Percentiles rank a stretch among this genome's conserved stretches.
Conservation (phyloP, 1,140 invertebrate genomes). For the Musca vetustissima region DNA sequence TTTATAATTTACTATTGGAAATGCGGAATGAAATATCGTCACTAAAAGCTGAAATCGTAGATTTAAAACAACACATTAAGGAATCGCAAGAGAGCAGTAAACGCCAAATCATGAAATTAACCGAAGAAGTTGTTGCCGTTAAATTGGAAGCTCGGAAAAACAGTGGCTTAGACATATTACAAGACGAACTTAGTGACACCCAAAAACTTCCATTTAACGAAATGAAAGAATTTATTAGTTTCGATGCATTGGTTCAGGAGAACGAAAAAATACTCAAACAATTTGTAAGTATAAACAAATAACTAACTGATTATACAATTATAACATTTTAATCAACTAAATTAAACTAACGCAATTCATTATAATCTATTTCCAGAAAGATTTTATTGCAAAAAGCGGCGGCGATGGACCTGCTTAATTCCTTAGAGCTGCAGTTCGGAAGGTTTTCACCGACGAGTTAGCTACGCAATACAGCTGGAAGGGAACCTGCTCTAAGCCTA, state of each 20-base stretch:
- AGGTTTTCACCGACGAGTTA: too few species aligned
- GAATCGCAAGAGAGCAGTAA: not conserved
- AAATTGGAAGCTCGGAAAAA: not conserved
- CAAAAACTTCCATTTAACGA: not conserved
- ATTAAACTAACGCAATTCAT: too few species aligned
- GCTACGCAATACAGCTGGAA: too few species aligned
- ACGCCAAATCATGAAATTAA: not conserved
- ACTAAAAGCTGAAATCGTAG: not conserved
- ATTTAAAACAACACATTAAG: not conserved
- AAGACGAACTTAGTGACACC: not conserved
- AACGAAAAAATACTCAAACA: not conserved
- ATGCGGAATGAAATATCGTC: not conserved
- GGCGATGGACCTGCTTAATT: too few species aligned
- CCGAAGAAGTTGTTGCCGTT: not conserved
- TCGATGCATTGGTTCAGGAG: not conserved
- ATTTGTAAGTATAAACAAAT: not conserved
- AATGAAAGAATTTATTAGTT: not conserved
- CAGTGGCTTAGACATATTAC: not conserved
- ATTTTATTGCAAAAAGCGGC: too few species aligned
- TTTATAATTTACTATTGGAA: constrained; percentile 17
- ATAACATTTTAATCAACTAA: too few species aligned
- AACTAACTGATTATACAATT: too few species aligned
- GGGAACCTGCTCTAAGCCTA: too few species aligned
- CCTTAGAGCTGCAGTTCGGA: too few species aligned
- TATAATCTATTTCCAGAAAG: too few species aligned